Conservation (phyloP, 2,888 invertebrate genomes). For the Melanargia galathea region DNA sequence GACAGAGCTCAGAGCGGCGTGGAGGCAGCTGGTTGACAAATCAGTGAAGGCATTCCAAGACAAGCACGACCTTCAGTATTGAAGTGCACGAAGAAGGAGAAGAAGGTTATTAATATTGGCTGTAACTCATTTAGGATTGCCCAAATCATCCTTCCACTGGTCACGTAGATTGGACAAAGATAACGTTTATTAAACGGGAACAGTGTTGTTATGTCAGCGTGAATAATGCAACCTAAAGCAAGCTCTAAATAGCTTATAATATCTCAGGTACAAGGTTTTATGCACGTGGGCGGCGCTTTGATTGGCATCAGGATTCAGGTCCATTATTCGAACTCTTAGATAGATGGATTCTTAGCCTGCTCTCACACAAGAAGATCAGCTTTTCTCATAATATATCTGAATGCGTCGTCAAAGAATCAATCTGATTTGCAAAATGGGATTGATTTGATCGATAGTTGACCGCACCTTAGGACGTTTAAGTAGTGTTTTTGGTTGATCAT, state of each 20-base stretch:
- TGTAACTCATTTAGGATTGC: no score
- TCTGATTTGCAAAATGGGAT: no score
- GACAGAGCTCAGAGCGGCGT: background rate
- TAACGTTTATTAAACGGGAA: conserved; percentile 10
- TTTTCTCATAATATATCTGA: no score
- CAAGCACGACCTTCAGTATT: no score
- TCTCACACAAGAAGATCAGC: no score
- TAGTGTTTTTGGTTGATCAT: no score
- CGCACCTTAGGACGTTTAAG: no score
- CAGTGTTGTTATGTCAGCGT: conserved; percentile 18
- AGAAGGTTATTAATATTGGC: no score
- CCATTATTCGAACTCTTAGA: conserved; percentile 18
- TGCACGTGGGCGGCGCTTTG: conserved; percentile 20
- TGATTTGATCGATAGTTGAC: no score
- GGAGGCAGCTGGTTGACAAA: background rate
- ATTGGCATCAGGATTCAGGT: conserved; percentile 15
- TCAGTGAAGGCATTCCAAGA: background rate
- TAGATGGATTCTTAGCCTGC: background rate
- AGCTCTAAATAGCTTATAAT: conserved; percentile 22
- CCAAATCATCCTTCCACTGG: background rate
- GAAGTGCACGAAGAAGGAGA: no score
- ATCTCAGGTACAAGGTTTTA: conserved; percentile 15
- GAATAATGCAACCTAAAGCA: conserved; percentile 16
- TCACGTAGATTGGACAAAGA: background rate
- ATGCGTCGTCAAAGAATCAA: no score